Evolutionary conservation across 2,888 invertebrate genomes (phyloP).

Genomic region (Barypeithes pellucidus): DNA sequence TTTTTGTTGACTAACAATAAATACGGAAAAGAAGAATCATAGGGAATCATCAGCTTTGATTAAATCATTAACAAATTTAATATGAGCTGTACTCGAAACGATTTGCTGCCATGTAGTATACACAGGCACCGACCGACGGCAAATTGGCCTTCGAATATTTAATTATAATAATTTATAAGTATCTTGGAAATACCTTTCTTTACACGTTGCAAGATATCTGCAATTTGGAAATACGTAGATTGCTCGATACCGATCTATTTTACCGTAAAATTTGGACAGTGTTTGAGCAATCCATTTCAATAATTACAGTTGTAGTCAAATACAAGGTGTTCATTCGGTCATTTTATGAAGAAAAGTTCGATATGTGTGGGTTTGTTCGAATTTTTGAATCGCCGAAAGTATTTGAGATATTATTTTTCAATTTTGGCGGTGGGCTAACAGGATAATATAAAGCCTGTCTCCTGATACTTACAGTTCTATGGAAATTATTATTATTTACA

Average conservation of each 20-base stretch:
- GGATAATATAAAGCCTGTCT: no score
- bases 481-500: no score
- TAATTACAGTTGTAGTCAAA: neutral
- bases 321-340: no score
- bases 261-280: neutral
- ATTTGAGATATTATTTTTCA: no score
- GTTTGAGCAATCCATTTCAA: neutral
- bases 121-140: constrained; percentile 10
- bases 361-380: no score
- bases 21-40: constrained; percentile 5
- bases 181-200: constrained; percentile 26
- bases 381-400: no score
- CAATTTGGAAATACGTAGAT: constrained; percentile 23
- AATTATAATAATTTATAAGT: constrained; percentile 21
- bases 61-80: constrained; percentile 33
- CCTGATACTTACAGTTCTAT: no score
- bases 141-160: constrained; percentile 24
- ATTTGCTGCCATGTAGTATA: constrained; percentile 24
- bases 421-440: no score
- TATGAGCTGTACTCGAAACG: constrained; percentile 18
- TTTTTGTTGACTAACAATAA: constrained; percentile 17
- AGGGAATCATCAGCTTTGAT: constrained; percentile 25
- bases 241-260: constrained; percentile 24
- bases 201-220: constrained; percentile 4
- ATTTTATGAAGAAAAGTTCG: no score